Base-by-base conservation (phyloP, 1,140 invertebrate genomes). In the Neodiprion pinetum region DNA sequence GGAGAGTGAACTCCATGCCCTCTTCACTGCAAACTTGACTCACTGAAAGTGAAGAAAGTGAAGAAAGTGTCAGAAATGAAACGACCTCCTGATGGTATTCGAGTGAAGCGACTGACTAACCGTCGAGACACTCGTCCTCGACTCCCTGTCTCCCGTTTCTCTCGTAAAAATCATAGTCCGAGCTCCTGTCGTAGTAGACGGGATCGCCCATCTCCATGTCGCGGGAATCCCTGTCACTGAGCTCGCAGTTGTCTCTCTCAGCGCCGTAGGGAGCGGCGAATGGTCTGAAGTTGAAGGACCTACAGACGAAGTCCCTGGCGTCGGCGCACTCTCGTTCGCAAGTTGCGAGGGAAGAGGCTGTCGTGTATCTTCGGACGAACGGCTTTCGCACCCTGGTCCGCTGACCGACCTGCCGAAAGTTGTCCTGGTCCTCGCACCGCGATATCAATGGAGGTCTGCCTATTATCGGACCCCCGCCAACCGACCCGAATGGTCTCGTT, bases 1-100 rank as follows among this genome's bases (percentile, higher is more conserved):
- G 90, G 17, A 97, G 88, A 2, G 95, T 96, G 81, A 98, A 97
- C 85, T 97, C 96, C 96, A 98, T 97, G 0, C 96, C 96, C 85
- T 97, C 95, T 88, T 96, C 95, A 80, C 94, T 96, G 86, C 96
- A 98, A 1, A 94, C 93, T 91, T 97, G 96, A 73, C 93, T 95
- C 49, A 98, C 96, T 97, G 81, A 9, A 88, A 87, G 70, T 28
- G 12, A n/a, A 48, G 81, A 9, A 88, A 87, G 70, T 48, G 12
- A n/a, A 48, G 7, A 28, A 8, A 76, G 7, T 47, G 28, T 65
- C 71, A 61, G 71, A 67, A 50, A 10, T 40, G 68, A 72, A 7
- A 11, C n/a, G 21, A 14, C 17, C 67, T 5, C 14, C 17, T 72
- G n/a, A 21, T 73, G n/a, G 14, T 67, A 40, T 70, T n/a, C 5